Evolutionary conservation across 2,888 invertebrate species (phyloP).

Genomic region (Biston betularia): DNA sequence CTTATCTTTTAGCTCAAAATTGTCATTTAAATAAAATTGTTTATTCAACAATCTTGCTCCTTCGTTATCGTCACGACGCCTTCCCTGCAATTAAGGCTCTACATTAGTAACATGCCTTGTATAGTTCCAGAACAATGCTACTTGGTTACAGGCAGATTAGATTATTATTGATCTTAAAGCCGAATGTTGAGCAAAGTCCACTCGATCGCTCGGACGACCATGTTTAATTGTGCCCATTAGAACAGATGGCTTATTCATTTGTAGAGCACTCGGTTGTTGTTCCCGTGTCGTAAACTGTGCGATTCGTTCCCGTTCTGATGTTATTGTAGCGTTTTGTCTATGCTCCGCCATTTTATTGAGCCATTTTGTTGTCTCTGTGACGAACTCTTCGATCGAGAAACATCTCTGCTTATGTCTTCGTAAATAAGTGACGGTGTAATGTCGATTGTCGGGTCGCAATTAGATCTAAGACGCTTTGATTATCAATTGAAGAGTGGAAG

Average conservation of each 20-base stretch:
- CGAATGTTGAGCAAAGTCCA: conserved; percentile 68
- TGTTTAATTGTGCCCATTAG: conserved; percentile 86
- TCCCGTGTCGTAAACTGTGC: conserved; percentile 84
- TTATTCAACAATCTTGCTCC: not conserved
- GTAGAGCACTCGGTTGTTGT: conserved; percentile 85
- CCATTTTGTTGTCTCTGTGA: conserved; percentile 79
- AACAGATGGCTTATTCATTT: conserved; percentile 86
- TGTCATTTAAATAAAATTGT: not conserved
- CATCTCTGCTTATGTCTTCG: conserved; percentile 67
- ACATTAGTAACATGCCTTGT: conserved; percentile 21
- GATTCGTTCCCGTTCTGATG: conserved; percentile 85
- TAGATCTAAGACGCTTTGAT: conserved; percentile 31
- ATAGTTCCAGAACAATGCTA: conserved; percentile 35
- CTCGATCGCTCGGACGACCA: conserved; percentile 67
- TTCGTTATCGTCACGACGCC: not conserved
- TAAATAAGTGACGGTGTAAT: conserved; percentile 47
- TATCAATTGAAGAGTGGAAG: conserved; percentile 26
- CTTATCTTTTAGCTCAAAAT: no score
- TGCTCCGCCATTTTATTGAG: conserved; percentile 82
- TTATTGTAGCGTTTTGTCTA: conserved; percentile 86
- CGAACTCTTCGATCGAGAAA: conserved; percentile 63
- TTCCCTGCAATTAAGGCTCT: conserved; percentile 6
- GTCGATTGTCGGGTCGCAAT: conserved; percentile 25
- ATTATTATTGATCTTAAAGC: conserved; percentile 68
- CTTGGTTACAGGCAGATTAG: conserved; percentile 47